phyloP scores from a whole-genome alignment of 35 echinoderm and acorn worm genomes.

The Hemicentrotus pulcherrimus region DNA sequence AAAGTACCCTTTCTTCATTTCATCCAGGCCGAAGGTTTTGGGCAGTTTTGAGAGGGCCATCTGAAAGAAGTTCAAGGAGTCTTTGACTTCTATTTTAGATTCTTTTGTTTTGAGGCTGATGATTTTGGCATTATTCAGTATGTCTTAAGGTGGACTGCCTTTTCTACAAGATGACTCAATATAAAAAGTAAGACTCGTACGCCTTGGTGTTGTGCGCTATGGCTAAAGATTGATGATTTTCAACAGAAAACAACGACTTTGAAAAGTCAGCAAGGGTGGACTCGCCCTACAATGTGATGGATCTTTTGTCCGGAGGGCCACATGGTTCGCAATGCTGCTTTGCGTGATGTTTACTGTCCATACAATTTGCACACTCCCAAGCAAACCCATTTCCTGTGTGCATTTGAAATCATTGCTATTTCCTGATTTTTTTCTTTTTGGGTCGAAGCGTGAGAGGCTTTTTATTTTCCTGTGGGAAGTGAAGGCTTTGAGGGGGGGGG shows the following conservation, averaged over 20 bases:
- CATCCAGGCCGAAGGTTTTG: constrained; percentile 61
- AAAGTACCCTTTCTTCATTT: constrained; percentile 68
- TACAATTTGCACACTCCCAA: constrained; percentile 47
- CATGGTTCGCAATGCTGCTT: neutral
- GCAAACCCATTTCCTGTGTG: constrained; percentile 43
- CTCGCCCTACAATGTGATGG: constrained; percentile 49
- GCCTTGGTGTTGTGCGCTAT: constrained; percentile 72
- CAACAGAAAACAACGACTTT: constrained; percentile 33
- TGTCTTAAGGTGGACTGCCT: constrained; percentile 50
- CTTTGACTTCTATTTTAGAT: constrained; percentile 42
- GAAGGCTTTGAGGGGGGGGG: neutral
- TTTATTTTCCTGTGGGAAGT: neutral
- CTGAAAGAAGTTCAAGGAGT: constrained; percentile 68
- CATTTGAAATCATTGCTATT: constrained; percentile 55
- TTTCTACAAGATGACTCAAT: neutral
- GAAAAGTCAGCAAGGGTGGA: constrained; percentile 36
- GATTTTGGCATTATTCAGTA: constrained; percentile 52
- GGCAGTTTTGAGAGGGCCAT: constrained; percentile 53
- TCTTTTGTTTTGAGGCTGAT: constrained; percentile 41
- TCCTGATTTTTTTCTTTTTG: neutral
- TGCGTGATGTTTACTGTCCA: neutral
- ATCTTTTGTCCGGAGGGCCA: constrained; percentile 25
- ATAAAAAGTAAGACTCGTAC: constrained; percentile 65
- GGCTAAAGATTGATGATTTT: constrained; percentile 51
- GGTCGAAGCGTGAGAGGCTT: neutral